These are phyloP conservation scores for Labeo rohita DNA, from an alignment of 2,113 vertebrate species.

Conservation along the genomic window DNA sequence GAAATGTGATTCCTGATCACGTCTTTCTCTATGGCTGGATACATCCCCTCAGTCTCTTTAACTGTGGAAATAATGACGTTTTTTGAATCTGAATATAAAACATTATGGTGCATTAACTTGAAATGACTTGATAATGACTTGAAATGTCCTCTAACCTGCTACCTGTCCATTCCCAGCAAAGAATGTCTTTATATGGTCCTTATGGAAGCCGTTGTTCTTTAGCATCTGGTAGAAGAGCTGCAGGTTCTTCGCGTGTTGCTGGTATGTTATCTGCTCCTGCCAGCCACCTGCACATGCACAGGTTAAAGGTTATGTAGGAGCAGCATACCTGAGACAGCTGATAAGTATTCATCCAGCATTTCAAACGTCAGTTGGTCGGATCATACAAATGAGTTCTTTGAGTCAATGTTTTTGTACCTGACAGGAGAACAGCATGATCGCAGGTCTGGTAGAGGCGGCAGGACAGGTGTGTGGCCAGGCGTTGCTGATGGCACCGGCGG, in stretches of 20 bases:
- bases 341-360: not conserved
- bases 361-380: slow-evolving; percentile 14
- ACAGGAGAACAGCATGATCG: slow-evolving; percentile 80
- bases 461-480: slow-evolving; percentile 74
- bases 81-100: not conserved
- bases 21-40: slow-evolving; percentile 78
- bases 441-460: slow-evolving; percentile 85
- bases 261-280: slow-evolving; percentile 81
- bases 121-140: not conserved
- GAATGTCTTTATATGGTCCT: slow-evolving; percentile 82
- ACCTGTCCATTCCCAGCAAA: slow-evolving; percentile 76
- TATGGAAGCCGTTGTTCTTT: slow-evolving; percentile 77
- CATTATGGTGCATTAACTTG: not conserved
- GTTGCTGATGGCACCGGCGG: slow-evolving; percentile 80
- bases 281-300: slow-evolving; percentile 72
- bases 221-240: slow-evolving; percentile 78
- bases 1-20: slow-evolving; percentile 79
- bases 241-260: slow-evolving; percentile 74
- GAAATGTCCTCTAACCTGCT: slow-evolving; percentile 65
- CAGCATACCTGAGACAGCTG: slow-evolving; percentile 25
- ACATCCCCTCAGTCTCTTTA: slow-evolving; percentile 74
- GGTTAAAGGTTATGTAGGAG: slow-evolving; percentile 12
- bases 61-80: slow-evolving; percentile 18
- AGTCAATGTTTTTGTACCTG: slow-evolving; percentile 65
- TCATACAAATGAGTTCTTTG: not conserved